Percentiles rank a stretch among this genome's conserved stretches.
Conservation (phyloP, 2,113 vertebrate genomes). For the Clupea harengus region DNA sequence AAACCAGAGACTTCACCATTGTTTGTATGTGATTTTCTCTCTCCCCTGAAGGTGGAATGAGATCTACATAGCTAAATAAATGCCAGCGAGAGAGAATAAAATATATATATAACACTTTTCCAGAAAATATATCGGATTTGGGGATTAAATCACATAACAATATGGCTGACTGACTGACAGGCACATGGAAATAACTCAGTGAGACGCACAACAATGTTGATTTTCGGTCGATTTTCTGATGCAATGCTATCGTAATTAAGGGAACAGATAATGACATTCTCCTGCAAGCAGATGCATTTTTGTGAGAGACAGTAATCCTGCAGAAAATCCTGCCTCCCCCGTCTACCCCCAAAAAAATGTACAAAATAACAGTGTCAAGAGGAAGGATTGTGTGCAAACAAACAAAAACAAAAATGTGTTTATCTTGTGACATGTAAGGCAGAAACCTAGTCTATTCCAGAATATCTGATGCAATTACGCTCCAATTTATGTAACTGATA, state of each 20-base stretch:
- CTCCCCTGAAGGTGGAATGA: constrained; percentile 14
- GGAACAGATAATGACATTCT: constrained; percentile 51
- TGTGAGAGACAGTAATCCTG: constrained; percentile 49
- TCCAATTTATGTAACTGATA: constrained; percentile 26
- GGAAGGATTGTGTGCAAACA: not conserved
- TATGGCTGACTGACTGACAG: constrained; percentile 39
- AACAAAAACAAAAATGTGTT: constrained; percentile 5
- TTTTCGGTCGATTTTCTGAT: constrained; percentile 58
- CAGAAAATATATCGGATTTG: constrained; percentile 48
- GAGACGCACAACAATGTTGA: constrained; percentile 41
- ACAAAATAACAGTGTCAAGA: not conserved
- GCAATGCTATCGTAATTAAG: constrained; percentile 60
- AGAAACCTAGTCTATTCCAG: constrained; percentile 38
- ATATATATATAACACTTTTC: constrained; percentile 39
- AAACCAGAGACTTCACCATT: constrained; percentile 7
- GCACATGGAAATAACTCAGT: constrained; percentile 44
- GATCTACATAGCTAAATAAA: constrained; percentile 39
- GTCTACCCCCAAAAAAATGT: constrained; percentile 30
- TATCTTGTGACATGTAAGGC: not conserved
- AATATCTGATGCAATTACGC: constrained; percentile 48
- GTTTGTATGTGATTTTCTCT: not conserved
- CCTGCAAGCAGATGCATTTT: constrained; percentile 49
- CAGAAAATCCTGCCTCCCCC: constrained; percentile 54
- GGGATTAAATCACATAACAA: constrained; percentile 44
- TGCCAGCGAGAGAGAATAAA: constrained; percentile 9